These are phyloP conservation scores for Gryon sp. DNA, from an alignment of 1,140 invertebrate genomes.

Conservation along the genomic window DNA sequence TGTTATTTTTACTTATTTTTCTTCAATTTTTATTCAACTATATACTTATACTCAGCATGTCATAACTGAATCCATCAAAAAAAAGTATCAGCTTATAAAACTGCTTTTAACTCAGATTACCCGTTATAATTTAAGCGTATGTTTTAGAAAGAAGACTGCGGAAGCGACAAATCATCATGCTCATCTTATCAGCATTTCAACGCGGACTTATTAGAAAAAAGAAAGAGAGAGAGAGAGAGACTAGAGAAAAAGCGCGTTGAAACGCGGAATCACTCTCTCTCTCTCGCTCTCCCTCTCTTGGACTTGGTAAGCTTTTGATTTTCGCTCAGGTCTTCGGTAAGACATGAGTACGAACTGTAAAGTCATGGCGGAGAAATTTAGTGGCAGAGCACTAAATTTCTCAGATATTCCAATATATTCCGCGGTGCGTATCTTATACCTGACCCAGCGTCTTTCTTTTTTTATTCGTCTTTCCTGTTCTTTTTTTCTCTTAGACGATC, in stretches of 20 bases:
- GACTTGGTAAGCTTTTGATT: slow-evolving; percentile 60
- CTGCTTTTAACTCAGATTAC: too few species aligned
- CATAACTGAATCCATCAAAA: too few species aligned
- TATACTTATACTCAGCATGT: too few species aligned
- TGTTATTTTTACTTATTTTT: too few species aligned
- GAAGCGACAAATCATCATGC: slow-evolving; percentile 30
- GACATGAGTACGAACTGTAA: slow-evolving; percentile 66
- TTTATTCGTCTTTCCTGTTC: too few species aligned
- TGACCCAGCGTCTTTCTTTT: slow-evolving; percentile 65
- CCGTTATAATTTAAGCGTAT: not conserved
- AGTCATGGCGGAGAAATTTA: slow-evolving; percentile 75
- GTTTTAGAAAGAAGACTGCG: slow-evolving; percentile 7
- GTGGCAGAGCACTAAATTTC: slow-evolving; percentile 76
- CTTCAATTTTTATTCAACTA: too few species aligned
- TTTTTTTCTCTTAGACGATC: slow-evolving; percentile 20
- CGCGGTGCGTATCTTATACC: slow-evolving; percentile 76
- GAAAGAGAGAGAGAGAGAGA: too few species aligned
- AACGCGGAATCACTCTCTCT: slow-evolving; percentile 49
- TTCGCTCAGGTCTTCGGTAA: slow-evolving; percentile 63
- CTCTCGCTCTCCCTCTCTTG: too few species aligned
- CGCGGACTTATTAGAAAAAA: slow-evolving; percentile 11
- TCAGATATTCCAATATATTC: slow-evolving; percentile 79
- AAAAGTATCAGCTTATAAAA: too few species aligned
- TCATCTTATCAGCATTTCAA: slow-evolving; percentile 12
- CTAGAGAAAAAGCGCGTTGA: too few species aligned